phyloP scores from a whole-genome alignment of 2,888 invertebrate species.

The Augiades crinisus region DNA sequence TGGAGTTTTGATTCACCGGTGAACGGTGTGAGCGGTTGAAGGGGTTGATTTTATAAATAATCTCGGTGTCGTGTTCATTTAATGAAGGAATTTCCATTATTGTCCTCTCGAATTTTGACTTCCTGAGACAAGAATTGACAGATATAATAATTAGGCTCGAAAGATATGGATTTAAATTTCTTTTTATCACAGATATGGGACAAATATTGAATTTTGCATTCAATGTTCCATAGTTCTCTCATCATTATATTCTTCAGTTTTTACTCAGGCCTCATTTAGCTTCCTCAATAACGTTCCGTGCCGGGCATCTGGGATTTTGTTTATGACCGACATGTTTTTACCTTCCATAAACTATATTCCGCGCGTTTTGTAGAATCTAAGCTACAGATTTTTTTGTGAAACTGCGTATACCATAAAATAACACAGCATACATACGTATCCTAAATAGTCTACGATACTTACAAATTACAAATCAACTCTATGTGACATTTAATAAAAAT shows the following conservation, averaged over 20 bases:
- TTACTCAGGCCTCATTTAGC: background rate
- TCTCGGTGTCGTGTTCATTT: constrained; percentile 31
- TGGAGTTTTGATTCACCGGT: constrained; percentile 62
- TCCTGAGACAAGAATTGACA: background rate
- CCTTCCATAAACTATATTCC: background rate
- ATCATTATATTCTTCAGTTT: background rate
- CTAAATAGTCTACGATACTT: too few relatives aligned
- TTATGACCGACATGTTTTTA: background rate
- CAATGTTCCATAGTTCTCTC: background rate
- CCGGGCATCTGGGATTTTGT: background rate
- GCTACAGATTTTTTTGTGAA: background rate
- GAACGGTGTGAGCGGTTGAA: constrained; percentile 35
- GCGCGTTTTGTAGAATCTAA: background rate
- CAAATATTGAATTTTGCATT: background rate
- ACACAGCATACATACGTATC: too few relatives aligned
- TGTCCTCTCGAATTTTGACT: background rate
- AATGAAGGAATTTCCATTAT: constrained; percentile 13
- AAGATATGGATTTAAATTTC: background rate
- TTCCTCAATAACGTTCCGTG: background rate
- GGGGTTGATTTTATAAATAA: constrained; percentile 49
- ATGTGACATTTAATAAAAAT: too few relatives aligned
- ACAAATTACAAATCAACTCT: too few relatives aligned
- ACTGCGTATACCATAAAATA: too few relatives aligned
- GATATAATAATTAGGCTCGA: constrained; percentile 13
- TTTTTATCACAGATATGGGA: too few relatives aligned